These are phyloP conservation scores for Silurus meridionalis DNA, from an alignment of 2,113 vertebrate genomes.

Conservation along the genomic window DNA sequence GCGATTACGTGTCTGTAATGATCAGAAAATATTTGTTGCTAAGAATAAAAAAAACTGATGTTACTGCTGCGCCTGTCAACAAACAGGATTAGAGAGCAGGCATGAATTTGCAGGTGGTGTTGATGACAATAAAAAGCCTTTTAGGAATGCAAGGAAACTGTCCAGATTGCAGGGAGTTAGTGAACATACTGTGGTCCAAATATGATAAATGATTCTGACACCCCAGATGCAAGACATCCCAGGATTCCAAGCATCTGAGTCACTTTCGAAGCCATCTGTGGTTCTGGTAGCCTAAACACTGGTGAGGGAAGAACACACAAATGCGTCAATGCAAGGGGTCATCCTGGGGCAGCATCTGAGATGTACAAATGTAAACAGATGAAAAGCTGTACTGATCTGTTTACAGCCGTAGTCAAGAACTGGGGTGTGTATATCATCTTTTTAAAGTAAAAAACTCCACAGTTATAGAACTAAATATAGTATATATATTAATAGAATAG, in stretches of 20 bases:
- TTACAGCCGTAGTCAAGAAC: background rate
- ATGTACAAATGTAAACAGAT: background rate
- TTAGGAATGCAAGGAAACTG: background rate
- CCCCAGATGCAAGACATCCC: background rate
- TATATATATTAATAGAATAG: too few species aligned
- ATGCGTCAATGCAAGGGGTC: background rate
- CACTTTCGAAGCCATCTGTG: background rate
- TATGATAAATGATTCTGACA: background rate
- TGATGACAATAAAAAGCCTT: background rate
- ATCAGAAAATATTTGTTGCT: constrained; percentile 15
- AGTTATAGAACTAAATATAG: background rate
- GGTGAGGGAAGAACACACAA: background rate
- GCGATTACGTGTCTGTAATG: constrained; percentile 19
- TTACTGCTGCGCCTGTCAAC: background rate
- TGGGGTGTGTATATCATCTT: background rate
- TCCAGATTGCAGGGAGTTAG: background rate
- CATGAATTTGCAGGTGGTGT: background rate
- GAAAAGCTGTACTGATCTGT: background rate
- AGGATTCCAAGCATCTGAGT: background rate
- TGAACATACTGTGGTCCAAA: background rate
- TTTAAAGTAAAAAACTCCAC: background rate
- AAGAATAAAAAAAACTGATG: constrained; percentile 1
- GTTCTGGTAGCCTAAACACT: constrained; percentile 4
- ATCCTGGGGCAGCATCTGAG: background rate
- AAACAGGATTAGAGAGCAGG: background rate